Evolutionary conservation across 2,888 invertebrate genomes (phyloP).

Genomic region (Spicauda simplicius): DNA sequence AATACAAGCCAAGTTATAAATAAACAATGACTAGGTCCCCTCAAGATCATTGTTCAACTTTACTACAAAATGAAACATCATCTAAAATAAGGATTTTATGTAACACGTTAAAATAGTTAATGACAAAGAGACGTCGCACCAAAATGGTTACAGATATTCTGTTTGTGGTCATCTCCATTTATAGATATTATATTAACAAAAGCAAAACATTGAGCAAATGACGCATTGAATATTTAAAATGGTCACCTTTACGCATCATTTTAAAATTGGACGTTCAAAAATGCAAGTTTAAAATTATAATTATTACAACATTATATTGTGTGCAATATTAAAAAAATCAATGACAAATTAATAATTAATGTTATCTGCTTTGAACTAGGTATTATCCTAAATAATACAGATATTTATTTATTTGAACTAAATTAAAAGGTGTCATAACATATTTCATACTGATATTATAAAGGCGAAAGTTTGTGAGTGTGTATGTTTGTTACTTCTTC

Average conservation of each 20-base stretch:
- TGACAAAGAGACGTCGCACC: background rate
- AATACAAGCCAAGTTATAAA: background rate
- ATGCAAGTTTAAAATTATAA: too few relatives aligned
- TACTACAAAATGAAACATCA: background rate
- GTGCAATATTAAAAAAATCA: too few relatives aligned
- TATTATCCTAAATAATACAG: too few relatives aligned
- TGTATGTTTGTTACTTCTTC: too few relatives aligned
- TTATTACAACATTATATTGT: too few relatives aligned
- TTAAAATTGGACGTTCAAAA: background rate
- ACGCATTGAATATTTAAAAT: background rate
- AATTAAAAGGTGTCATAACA: too few relatives aligned
- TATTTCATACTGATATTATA: too few relatives aligned
- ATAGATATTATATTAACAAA: slow-evolving; percentile 3
- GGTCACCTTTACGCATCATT: background rate
- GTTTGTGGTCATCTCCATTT: slow-evolving; percentile 5
- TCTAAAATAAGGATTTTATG: slow-evolving; percentile 1
- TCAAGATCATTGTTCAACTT: background rate
- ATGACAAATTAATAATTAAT: too few relatives aligned
- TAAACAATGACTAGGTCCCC: background rate
- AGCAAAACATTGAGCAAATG: background rate
- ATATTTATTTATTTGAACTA: too few relatives aligned
- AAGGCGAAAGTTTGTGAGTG: too few relatives aligned
- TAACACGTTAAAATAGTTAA: background rate
- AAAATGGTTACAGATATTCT: background rate
- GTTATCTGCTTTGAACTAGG: too few relatives aligned